Base-by-base conservation (phyloP, 1,140 invertebrate genomes). In the Bursaphelenchus mucronatus region DNA sequence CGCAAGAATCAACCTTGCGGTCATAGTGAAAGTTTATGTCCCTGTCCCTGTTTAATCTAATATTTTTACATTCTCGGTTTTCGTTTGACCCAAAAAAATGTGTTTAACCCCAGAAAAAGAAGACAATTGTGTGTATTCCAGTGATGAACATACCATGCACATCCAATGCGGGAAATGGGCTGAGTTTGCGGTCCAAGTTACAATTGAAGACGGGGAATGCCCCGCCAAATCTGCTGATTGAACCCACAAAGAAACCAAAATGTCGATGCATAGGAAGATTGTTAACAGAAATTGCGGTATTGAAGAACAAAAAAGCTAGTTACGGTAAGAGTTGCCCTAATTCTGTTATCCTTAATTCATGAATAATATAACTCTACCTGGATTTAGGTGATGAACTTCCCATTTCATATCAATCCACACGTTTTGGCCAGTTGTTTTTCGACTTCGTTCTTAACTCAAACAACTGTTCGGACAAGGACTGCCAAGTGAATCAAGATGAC, bases 401-500 rank as follows among this genome's bases (percentile, higher is more conserved):
- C 9, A 39, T 55, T 70, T 21, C 59, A 66, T n/a, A 45, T 58
- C 45, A 74, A 66, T 50, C 58, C 68, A 44, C 67, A 10, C 59
- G 71, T 19, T 81, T 74, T 69, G 65, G 66, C 55, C 49, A 63
- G 39, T 55, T 79, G 9, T 79, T 79, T 50, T 62, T 68, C 49
- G 77, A 81, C 50, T 65, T 66, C 47, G 66, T 76, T 55, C 54
- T 76, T 8, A 66, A 55, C 15, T 41, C 61, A 15, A 61, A 45
- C 8, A 54, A 78, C 52, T 76, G 74, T 57, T 72, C 54, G 3
- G 57, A 19, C n/a, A 56, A 51, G 19, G 53, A 79, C 11, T 76
- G 71, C 52, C 61, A 54, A 39, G 76, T 78, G 8, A 67, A 78
- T 54, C 57, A 56, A 8, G 76, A 79, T 57, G 76, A 79, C 15